Conservation (phyloP, 2,113 vertebrate species). For the Leucosticte australis region DNA sequence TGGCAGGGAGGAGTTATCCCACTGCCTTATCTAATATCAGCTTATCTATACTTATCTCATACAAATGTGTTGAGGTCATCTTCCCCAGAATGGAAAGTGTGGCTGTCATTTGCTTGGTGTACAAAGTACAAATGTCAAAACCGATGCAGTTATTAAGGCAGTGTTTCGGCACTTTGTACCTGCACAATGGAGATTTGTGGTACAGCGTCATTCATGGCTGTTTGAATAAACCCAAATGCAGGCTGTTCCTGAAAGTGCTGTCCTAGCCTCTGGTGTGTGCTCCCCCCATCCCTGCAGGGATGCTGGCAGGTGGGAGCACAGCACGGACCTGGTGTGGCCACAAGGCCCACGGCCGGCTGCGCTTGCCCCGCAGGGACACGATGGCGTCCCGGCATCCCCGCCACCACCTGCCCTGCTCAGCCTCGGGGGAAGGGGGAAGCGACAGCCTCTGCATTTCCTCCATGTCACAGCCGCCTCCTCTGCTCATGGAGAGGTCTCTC, state of each 20-base stretch:
- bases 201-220: background rate
- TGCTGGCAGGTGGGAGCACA: background rate
- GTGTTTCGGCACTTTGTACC: background rate
- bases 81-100: background rate
- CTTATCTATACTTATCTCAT: background rate
- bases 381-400: background rate
- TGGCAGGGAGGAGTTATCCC: conserved; percentile 23
- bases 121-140: background rate
- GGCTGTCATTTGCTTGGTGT: background rate
- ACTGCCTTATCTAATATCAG: conserved; percentile 14
- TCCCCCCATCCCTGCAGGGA: background rate
- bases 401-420: background rate
- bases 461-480: fast-evolving
- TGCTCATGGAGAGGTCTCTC: background rate
- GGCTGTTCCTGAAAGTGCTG: background rate
- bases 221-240: background rate
- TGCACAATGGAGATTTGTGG: background rate
- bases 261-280: background rate
- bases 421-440: background rate
- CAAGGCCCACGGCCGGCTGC: too few relatives aligned
- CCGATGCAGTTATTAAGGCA: background rate
- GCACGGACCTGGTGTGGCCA: background rate
- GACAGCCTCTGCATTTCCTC: background rate
- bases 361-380: fast-evolving
- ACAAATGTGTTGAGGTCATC: background rate